Conservation (phyloP, 2,113 vertebrate species). For the Nannospalax galili region DNA sequence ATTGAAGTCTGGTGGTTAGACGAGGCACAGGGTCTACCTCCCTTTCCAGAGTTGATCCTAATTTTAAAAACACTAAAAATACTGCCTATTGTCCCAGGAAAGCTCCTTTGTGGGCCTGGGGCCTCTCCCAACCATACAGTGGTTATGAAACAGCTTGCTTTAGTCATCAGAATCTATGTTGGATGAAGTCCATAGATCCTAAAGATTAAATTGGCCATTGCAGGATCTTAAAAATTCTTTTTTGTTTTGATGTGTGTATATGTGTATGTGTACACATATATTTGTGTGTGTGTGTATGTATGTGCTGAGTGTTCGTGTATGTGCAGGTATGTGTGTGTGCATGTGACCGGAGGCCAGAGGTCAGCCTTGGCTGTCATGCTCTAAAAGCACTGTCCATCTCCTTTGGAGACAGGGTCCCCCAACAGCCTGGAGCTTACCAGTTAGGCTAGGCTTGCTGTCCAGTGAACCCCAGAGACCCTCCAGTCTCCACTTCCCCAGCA, state of each 20-base stretch:
- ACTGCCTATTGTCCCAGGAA: background rate
- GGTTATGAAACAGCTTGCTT: background rate
- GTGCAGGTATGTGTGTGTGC: background rate
- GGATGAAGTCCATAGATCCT: background rate
- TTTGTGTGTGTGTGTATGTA: background rate
- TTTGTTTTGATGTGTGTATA: background rate
- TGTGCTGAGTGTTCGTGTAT: background rate
- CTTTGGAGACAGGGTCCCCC: background rate
- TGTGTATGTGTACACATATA: background rate
- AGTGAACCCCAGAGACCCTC: too few relatives aligned
- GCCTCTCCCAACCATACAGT: background rate
- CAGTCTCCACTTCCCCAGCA: too few relatives aligned
- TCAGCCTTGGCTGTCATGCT: background rate
- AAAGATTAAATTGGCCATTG: background rate
- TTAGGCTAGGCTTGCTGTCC: too few relatives aligned
- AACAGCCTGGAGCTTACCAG: too few relatives aligned
- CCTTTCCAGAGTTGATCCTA: background rate
- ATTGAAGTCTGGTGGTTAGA: background rate
- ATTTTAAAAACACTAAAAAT: background rate
- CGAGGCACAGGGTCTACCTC: background rate
- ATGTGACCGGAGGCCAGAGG: background rate
- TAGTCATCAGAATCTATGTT: too few relatives aligned
- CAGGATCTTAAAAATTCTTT: background rate
- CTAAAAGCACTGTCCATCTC: background rate
- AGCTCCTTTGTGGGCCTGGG: background rate